phyloP scores from a whole-genome alignment of 2,888 invertebrate species.

The Sepioteuthis lessoniana region DNA sequence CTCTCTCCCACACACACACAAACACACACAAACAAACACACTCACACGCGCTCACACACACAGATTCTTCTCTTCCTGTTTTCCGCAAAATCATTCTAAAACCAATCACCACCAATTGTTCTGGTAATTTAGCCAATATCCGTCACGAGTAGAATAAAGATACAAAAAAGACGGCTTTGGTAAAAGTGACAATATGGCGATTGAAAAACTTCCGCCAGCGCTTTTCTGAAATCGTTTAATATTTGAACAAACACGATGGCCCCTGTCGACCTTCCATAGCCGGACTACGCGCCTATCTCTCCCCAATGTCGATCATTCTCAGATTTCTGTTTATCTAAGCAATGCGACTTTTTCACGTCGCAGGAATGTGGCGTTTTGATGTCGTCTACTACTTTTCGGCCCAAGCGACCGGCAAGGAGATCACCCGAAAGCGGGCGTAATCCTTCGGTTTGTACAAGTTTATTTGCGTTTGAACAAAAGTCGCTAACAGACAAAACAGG shows the following conservation, averaged over 20 bases:
- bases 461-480: neutral
- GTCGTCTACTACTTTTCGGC: neutral
- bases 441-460: neutral
- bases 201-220: neutral
- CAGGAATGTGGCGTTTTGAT: conserved; percentile 1
- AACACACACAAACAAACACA: no score
- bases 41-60: no score
- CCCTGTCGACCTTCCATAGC: neutral
- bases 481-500: conserved; percentile 33
- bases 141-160: neutral
- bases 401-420: neutral
- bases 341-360: neutral
- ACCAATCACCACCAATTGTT: neutral
- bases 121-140: neutral
- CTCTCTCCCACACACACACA: no score
- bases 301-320: neutral
- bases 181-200: conserved; percentile 25
- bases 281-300: neutral
- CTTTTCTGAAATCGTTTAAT: neutral
- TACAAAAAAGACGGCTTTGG: neutral
- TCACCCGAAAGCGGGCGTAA: neutral
- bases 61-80: no score
- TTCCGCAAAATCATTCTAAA: neutral
- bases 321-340: neutral
- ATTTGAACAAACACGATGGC: neutral